These are phyloP conservation scores for Sterrhoptilus dennistouni DNA, from an alignment of 2,113 vertebrate species.

Conservation along the genomic window DNA sequence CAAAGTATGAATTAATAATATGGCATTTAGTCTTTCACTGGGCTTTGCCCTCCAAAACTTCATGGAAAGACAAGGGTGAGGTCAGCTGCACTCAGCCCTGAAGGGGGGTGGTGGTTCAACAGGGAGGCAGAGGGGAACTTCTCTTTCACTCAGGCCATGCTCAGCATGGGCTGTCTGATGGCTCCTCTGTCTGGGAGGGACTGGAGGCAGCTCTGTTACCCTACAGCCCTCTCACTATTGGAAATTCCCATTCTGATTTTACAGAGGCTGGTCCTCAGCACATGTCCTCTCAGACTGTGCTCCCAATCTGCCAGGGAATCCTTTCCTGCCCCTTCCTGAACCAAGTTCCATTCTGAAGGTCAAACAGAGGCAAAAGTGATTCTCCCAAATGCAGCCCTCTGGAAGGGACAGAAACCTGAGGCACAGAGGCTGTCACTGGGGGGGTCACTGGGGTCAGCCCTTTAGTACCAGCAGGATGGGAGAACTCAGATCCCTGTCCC, in stretches of 20 bases:
- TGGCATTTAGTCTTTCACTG: background rate
- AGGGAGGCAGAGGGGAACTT: background rate
- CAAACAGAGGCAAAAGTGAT: background rate
- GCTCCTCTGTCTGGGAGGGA: background rate
- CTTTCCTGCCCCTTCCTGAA: accelerated
- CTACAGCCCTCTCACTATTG: background rate
- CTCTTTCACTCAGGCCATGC: background rate
- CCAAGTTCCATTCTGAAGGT: background rate
- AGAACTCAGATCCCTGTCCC: background rate
- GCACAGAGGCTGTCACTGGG: background rate
- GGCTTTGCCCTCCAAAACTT: constrained; percentile 38
- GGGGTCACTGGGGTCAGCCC: background rate
- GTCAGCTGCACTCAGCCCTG: background rate
- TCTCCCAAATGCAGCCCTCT: background rate
- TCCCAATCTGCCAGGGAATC: background rate
- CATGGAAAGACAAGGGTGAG: background rate
- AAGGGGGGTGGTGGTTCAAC: background rate
- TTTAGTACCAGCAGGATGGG: background rate
- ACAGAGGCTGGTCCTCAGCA: background rate
- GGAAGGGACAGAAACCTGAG: background rate
- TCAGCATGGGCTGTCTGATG: background rate
- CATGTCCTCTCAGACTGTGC: background rate
- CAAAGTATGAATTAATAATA: background rate
- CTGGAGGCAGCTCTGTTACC: background rate
- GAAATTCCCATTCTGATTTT: background rate